Base-by-base conservation (phyloP, 37 sponge, comb jelly and placozoan genomes). In the Geodia barretti region DNA sequence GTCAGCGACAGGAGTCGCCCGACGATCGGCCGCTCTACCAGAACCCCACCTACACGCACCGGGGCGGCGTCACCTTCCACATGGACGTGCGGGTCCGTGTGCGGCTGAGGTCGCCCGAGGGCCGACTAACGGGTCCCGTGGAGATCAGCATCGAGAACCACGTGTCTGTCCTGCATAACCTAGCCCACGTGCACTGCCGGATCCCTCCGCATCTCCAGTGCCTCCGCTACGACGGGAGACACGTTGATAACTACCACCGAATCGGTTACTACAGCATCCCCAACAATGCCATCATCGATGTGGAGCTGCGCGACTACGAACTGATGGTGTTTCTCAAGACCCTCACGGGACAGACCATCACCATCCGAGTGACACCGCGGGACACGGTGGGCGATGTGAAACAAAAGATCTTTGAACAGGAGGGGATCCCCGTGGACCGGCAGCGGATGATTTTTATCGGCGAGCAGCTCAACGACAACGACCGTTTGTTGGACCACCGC, bases 371-470 rank as follows among this genome's bases (percentile, higher is more conserved):
- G n/a, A 62, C 76, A 19, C 73, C 88, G 23, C 78, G 41, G 21
- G 94, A 94, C 31, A 94, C 89, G 64, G 94, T 94, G 4, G 85
- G 24, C 11, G 43, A 78, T 32, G 89, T 94, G 20, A 94, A 94
- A 38, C 64, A 61, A 25, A 82, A 86, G 75, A 84, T 94, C 11
- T 84, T 78, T 41, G 73, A 75, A 76, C 92, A 94, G 61, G 94
- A 94, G 40, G 85, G 92, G 1, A 94, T 94, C 26, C 91, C 88
- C 32, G 75, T 58, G 0, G 71, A 73, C 32, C 64, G 68, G 61
- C 94, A 94, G 71, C 60, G 94, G 78, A 71, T 90, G 25, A 81
- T 90, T 41, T 90, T 85, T 40, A 67, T 73, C 1, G 86, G 86
- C 0, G 79, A 86, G 41, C 91, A 85, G 58, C 76, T 90, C 73